Conservation (phyloP, 2,113 vertebrate species). For the Plecturocebus donacophilus region DNA sequence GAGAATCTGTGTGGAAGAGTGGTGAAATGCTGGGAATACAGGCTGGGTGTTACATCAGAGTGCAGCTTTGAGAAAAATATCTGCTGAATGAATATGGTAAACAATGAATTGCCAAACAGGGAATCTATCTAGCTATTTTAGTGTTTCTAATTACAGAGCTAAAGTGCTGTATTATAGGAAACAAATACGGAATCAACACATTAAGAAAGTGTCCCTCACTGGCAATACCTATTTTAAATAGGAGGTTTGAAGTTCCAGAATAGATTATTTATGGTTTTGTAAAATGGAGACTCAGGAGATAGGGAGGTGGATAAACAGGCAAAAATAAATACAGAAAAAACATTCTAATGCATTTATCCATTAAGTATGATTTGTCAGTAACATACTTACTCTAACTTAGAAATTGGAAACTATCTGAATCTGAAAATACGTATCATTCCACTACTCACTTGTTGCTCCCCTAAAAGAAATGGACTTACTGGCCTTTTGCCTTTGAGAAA, state of each 20-base stretch:
- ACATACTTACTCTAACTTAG: too few species aligned
- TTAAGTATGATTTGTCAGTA: background rate
- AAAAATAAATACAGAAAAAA: background rate
- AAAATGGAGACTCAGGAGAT: background rate
- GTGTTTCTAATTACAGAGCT: slow-evolving; percentile 62
- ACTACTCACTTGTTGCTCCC: background rate
- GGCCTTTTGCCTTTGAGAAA: background rate
- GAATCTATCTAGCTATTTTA: slow-evolving; percentile 60
- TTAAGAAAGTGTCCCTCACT: slow-evolving; percentile 23
- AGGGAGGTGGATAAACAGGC: background rate
- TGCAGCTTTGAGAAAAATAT: background rate
- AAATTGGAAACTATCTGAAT: background rate
- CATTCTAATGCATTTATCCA: background rate
- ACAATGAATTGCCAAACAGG: slow-evolving; percentile 52
- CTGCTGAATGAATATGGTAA: slow-evolving; percentile 19
- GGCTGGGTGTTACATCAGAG: background rate
- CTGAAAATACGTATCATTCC: background rate
- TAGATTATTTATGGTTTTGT: slow-evolving; percentile 21
- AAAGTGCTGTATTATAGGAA: slow-evolving; percentile 53
- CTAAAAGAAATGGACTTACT: background rate
- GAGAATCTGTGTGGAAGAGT: background rate
- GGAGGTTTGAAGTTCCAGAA: slow-evolving; percentile 21
- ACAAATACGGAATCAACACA: slow-evolving; percentile 52
- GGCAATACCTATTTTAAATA: slow-evolving; percentile 52
- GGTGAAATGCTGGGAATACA: background rate